Base-by-base conservation (phyloP, 2,888 invertebrate genomes). In the Drosophila vallismaia region DNA sequence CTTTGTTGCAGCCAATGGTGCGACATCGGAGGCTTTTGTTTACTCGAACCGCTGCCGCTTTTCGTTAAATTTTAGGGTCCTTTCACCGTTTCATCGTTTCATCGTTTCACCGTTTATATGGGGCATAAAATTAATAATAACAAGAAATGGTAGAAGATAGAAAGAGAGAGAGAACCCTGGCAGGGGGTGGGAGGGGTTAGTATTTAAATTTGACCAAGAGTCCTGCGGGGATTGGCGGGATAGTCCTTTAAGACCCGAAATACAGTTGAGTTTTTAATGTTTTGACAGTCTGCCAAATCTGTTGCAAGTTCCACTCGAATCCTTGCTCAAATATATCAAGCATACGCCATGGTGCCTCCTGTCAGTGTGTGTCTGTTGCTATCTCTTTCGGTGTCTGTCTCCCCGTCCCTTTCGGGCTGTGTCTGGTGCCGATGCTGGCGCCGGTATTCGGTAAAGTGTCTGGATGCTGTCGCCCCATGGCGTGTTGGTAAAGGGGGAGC, bases 91-190 rank as follows among this genome's bases (percentile, higher is more conserved):
- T 82, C 14, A 14, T 14, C 19, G 19, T 19, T 19, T 19, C 19
- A 19, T 19, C 19, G 19, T 19, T 19, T 28, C 72, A 67, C 67
- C 83, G 82, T 71, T 76, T 82, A 76, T 86, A 71, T 72, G 76
- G 72, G 56, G 59, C 77, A 81, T 74, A 74, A 82, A 79, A 86
- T 86, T 63, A 75, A 66, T 52, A 58, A 55, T 67, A 74, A 71
- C 71, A 74, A 68, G 58, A 66, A 67, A 50, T 24, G 50, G 33
- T 8, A 24, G 50, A 45, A 52, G 10, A 24, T 12, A 19, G 19
- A 24, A 14, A 19, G 19, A 2, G 19, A 19, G 19, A 19, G 40
- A 69, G 48, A 53, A 28, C 53, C 24, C 10, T 44, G 19, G 40
- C 26, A 36, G n/a, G n/a, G n/a, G n/a, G n/a, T n/a, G n/a, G n/a